Percentiles rank a stretch among this genome's conserved stretches.
These are phyloP conservation scores for Psilopogon haemacephalus DNA, from an alignment of 2,113 vertebrate species.

Conservation along the genomic window DNA sequence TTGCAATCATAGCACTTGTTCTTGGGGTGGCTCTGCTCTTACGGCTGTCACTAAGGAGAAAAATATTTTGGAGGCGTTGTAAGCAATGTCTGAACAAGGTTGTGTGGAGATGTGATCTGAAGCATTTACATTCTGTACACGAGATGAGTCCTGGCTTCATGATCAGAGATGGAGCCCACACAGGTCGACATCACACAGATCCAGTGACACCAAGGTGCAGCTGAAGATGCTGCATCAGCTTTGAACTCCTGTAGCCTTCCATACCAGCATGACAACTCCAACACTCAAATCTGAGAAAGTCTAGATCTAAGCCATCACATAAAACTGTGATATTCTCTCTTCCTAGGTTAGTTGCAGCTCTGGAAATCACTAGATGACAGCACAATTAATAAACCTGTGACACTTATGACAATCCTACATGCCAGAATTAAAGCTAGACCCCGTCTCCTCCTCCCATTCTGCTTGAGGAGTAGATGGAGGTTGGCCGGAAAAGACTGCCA, in stretches of 20 bases:
- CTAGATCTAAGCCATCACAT: background rate
- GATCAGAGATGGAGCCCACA: background rate
- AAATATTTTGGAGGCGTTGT: background rate
- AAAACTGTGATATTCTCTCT: background rate
- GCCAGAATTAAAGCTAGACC: background rate
- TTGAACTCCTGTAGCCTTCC: background rate
- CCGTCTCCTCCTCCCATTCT: background rate
- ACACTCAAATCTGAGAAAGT: background rate
- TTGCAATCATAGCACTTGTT: conserved; percentile 28
- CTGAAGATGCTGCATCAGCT: background rate
- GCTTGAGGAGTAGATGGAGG: background rate
- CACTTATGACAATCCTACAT: background rate
- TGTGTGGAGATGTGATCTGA: background rate
- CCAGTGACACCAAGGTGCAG: background rate
- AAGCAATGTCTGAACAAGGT: background rate
- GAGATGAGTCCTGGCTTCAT: background rate
- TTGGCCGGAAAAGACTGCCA: background rate
- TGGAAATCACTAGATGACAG: background rate
- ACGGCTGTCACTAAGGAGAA: background rate
- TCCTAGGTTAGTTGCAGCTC: background rate
- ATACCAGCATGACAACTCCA: rapidly evolving
- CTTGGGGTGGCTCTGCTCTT: background rate
- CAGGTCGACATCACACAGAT: rapidly evolving
- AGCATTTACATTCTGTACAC: background rate
- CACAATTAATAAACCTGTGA: background rate